phyloP scores from a whole-genome alignment of 2,113 vertebrate species.

The Xyliphius kryptos region DNA sequence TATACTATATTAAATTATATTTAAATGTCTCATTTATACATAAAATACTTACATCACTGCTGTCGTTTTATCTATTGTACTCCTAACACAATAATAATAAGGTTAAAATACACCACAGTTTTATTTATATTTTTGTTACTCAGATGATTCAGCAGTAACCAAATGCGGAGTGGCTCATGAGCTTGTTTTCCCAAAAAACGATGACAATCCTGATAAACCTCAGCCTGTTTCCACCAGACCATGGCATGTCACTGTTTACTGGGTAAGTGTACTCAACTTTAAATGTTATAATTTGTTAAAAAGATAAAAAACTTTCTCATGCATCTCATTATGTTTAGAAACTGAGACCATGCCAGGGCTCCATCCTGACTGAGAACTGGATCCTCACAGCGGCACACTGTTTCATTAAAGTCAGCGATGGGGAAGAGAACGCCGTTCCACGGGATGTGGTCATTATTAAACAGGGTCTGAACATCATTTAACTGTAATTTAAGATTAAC shows the following conservation, averaged over 20 bases:
- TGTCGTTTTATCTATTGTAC: too few species aligned
- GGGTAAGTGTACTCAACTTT: constrained; percentile 43
- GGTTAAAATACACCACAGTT: too few species aligned
- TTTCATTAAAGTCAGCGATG: constrained; percentile 49
- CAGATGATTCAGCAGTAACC: constrained; percentile 64
- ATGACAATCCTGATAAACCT: rapidly evolving
- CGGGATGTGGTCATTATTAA: not conserved
- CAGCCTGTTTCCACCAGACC: constrained; percentile 47
- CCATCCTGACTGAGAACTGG: constrained; percentile 68
- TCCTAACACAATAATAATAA: too few species aligned
- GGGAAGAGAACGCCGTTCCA: not conserved
- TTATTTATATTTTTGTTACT: not conserved
- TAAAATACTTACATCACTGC: too few species aligned
- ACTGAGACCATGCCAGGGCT: constrained; percentile 62
- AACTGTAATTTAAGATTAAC: not conserved
- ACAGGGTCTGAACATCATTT: constrained; percentile 49
- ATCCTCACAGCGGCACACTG: constrained; percentile 81
- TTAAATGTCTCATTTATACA: too few species aligned
- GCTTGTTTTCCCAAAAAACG: constrained; percentile 10
- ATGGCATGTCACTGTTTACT: constrained; percentile 64
- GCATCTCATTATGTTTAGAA: not conserved
- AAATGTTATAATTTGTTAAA: too few species aligned
- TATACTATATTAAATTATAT: too few species aligned
- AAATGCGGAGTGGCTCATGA: constrained; percentile 75
- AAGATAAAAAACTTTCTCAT: too few species aligned